Conservation (phyloP, 2,797 vertebrate genomes). For the Myotis vivesi region DNA sequence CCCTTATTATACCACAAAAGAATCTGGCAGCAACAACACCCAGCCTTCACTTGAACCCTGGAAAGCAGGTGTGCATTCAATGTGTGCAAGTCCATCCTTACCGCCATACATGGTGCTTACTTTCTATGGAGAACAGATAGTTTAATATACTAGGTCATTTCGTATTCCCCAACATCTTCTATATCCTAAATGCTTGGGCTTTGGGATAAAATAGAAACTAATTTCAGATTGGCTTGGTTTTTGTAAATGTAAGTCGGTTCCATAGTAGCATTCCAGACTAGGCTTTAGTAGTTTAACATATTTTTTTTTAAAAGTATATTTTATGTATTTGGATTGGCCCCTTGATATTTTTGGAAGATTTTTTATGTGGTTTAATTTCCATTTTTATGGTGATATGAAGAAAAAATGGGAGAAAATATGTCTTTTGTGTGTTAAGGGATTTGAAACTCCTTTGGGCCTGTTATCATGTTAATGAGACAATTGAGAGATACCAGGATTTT, state of each 20-base stretch:
- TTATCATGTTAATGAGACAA: slow-evolving; percentile 85
- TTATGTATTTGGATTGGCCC: slow-evolving; percentile 82
- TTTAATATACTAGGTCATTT: slow-evolving; percentile 31
- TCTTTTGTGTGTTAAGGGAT: slow-evolving; percentile 82
- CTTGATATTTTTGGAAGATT: slow-evolving; percentile 81
- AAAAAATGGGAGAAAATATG: slow-evolving; percentile 77
- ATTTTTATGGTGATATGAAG: slow-evolving; percentile 82
- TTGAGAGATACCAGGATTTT: slow-evolving; percentile 83
- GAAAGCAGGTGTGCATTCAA: slow-evolving; percentile 59
- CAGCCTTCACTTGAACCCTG: slow-evolving; percentile 37
- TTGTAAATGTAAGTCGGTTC: slow-evolving; percentile 72
- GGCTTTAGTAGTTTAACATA: slow-evolving; percentile 72
- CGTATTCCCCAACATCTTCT: slow-evolving; percentile 41
- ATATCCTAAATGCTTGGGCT: slow-evolving; percentile 49
- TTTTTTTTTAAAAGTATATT: slow-evolving; percentile 23
- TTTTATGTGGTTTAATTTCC: slow-evolving; percentile 84
- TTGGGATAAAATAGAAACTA: slow-evolving; percentile 6
- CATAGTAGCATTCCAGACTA: slow-evolving; percentile 62
- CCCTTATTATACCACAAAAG: slow-evolving; percentile 70
- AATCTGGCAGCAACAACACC: slow-evolving; percentile 32
- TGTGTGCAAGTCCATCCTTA: slow-evolving; percentile 56
- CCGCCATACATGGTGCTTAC: background rate
- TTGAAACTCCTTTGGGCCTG: slow-evolving; percentile 82
- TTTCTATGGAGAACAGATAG: background rate
- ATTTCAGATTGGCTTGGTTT: slow-evolving; percentile 57